These are phyloP conservation scores for Lophochroa leadbeateri DNA, from an alignment of 2,113 vertebrate genomes.

Conservation along the genomic window DNA sequence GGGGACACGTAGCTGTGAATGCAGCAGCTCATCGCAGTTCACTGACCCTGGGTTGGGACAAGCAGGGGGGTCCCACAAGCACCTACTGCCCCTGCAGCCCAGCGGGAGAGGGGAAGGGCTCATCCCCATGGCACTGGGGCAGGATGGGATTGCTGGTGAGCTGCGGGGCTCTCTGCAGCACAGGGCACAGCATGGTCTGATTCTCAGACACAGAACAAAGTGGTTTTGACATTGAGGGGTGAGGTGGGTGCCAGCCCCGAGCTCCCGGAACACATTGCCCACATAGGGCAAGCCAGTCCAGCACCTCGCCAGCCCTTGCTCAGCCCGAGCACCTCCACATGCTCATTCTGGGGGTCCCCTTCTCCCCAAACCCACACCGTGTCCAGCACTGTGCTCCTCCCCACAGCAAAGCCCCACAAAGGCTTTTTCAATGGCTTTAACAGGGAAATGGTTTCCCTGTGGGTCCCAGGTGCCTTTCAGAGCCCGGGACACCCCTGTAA, in stretches of 20 bases:
- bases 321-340: neutral
- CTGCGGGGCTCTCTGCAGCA: neutral
- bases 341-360: neutral
- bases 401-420: neutral
- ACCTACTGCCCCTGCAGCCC: neutral
- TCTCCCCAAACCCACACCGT: neutral
- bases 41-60: neutral
- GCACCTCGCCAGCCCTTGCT: neutral
- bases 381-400: neutral
- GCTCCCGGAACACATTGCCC: neutral
- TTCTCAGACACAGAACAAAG: neutral
- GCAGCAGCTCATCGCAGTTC: neutral
- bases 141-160: neutral
- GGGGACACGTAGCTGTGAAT: fast-evolving
- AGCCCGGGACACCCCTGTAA: neutral
- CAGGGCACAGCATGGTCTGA: fast-evolving
- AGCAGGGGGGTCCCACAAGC: neutral
- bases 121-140: fast-evolving
- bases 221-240: fast-evolving
- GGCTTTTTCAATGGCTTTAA: neutral
- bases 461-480: neutral
- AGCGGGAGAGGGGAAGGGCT: neutral
- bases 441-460: neutral
- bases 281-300: neutral
- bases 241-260: neutral